Percentiles rank a stretch among this genome's conserved stretches.
These are phyloP conservation scores for Muschampia plurimacula DNA, from an alignment of 2,888 invertebrate genomes.

Conservation along the genomic window DNA sequence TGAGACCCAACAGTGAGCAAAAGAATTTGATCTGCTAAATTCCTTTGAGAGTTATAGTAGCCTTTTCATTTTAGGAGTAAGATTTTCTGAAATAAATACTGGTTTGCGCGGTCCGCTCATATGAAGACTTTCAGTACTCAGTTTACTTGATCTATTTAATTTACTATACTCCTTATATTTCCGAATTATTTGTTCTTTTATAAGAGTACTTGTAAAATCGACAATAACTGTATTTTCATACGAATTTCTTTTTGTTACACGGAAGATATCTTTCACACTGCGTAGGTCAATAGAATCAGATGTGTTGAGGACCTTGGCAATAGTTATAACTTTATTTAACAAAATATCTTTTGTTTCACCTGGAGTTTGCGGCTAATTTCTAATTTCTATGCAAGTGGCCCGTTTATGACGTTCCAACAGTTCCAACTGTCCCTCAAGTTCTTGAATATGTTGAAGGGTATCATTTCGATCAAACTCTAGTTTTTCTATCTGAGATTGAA, in stretches of 20 bases:
- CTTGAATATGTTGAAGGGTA: too few species aligned
- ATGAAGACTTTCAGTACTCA: neutral
- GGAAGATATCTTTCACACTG: too few species aligned
- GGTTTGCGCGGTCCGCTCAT: neutral
- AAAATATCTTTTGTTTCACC: conserved; percentile 3
- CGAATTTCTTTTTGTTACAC: too few species aligned
- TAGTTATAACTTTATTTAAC: too few species aligned
- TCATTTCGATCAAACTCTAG: neutral
- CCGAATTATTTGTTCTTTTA: neutral
- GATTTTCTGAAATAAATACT: neutral
- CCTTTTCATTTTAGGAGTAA: neutral
- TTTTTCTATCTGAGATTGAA: conserved; percentile 10
- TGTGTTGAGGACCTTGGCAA: too few species aligned
- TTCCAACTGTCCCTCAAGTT: too few species aligned
- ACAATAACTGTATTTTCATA: conserved; percentile 1
- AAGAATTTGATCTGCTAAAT: neutral
- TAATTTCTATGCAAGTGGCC: neutral
- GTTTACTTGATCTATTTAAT: too few species aligned
- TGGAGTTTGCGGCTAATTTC: conserved; percentile 4
- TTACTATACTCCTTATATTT: too few species aligned
- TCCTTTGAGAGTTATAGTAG: neutral
- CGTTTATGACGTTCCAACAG: neutral
- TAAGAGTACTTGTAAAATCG: conserved; percentile 16
- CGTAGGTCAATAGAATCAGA: too few species aligned
- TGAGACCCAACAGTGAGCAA: neutral